A percentile compares a stretch with the other conserved stretches of the same genome.
These are phyloP conservation scores for Oligia strigilis DNA, from an alignment of 2,888 invertebrate species.

Conservation along the genomic window DNA sequence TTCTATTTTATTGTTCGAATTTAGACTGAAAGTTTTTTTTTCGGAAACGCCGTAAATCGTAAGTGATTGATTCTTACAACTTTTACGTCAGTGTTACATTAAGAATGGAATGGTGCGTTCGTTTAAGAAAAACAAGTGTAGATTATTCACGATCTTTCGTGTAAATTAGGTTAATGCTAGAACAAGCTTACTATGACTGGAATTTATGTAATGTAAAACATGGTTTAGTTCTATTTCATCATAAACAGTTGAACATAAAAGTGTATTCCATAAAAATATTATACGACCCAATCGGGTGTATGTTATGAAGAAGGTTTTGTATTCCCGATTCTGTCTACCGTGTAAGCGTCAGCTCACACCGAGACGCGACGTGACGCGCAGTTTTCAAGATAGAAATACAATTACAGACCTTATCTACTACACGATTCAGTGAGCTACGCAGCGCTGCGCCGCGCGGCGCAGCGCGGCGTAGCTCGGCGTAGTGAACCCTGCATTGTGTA, in stretches of 20 bases:
- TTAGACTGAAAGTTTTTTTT: conserved; percentile 19
- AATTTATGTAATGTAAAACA: neutral
- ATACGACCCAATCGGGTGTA: conserved; percentile 13
- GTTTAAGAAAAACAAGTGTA: neutral
- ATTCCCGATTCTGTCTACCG: conserved; percentile 27
- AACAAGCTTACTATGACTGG: conserved; percentile 8
- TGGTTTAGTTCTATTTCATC: neutral
- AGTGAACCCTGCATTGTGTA: too few relatives aligned
- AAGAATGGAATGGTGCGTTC: neutral
- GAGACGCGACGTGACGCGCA: too few relatives aligned
- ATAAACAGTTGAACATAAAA: conserved; percentile 26
- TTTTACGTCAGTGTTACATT: conserved; percentile 16
- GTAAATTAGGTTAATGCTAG: conserved; percentile 1
- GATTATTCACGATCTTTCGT: neutral
- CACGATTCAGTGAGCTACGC: too few relatives aligned
- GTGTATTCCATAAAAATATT: conserved; percentile 25
- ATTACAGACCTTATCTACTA: too few relatives aligned
- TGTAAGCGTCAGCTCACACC: neutral
- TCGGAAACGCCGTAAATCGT: conserved; percentile 29
- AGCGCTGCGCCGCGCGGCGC: too few relatives aligned
- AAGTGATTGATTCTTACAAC: conserved; percentile 43
- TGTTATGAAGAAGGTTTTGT: conserved; percentile 18
- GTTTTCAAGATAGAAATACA: too few relatives aligned
- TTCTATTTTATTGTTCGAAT: conserved; percentile 21
- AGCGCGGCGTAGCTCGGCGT: too few relatives aligned